Base-by-base conservation (phyloP, 2,113 vertebrate genomes). In the Tetrao urogallus region DNA sequence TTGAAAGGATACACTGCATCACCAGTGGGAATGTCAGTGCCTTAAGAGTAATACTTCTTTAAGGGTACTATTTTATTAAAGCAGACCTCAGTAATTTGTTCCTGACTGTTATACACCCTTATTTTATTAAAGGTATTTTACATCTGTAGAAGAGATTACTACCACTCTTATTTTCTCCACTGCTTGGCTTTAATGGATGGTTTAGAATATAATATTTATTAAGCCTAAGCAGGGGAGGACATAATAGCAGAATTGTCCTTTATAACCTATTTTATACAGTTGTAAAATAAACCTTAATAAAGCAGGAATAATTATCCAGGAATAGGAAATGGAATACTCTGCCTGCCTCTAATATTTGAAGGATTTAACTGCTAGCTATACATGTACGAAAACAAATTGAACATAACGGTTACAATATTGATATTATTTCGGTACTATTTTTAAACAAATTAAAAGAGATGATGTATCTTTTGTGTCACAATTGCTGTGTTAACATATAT, bases 101-200 rank as follows among this genome's bases (percentile, higher is more conserved):
- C 95, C 82, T 95, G 93, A 92, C 96, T 95, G 95, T 96, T 97
- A 96, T 96, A 92, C 89, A 91, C 82, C 85, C 93, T 83, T 95
- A 94, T 90, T 98, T 97, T 97, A 97, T 97, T 97, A 95, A 89
- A 94, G 85, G 57, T 93, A 95, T 95, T 98, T 98, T 97, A 95
- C 81, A 94, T 96, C 82, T 95, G 42, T 92, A 87, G 88, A 94
- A 82, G 72, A 94, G 94, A 95, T 96, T 96, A 96, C 86, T 90
- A 82, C 74, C 80, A 88, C 88, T 93, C 63, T 93, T 97, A 77
- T 97, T 88, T 97, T 96, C 94, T 95, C 82, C 78, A 93, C 69
- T 78, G 86, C 89, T 96, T 97, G 92, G 77, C 90, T 97, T 97
- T 93, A 95, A 92, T 93, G 85, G 90, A 92, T 97, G 82, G 73